phyloP scores from a whole-genome alignment of 2,888 invertebrate genomes.

The Caenorhabditis uteleia region DNA sequence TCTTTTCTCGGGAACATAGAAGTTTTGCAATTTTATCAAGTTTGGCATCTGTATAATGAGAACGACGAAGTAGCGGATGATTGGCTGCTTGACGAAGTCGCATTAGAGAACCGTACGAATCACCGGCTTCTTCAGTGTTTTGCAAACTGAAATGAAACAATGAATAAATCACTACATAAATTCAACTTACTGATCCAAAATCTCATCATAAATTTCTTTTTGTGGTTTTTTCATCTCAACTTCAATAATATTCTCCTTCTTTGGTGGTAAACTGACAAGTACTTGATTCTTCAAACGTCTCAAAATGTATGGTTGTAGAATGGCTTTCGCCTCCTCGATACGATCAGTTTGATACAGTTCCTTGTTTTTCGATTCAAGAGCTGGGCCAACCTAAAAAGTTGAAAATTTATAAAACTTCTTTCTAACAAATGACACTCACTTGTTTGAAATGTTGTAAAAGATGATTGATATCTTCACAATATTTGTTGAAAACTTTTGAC shows the following conservation, averaged over 20 bases:
- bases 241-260: constrained; percentile 78
- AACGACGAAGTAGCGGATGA: constrained; percentile 85
- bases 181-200: constrained; percentile 38
- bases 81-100: constrained; percentile 88
- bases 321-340: constrained; percentile 88
- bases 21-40: constrained; percentile 76
- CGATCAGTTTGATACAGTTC: constrained; percentile 86
- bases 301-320: constrained; percentile 93
- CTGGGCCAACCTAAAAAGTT: constrained; percentile 44
- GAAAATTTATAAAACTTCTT: no score
- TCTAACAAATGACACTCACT: no score
- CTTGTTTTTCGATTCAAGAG: constrained; percentile 72
- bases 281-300: constrained; percentile 80
- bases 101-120: constrained; percentile 78
- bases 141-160: constrained; percentile 5
- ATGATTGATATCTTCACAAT: constrained; percentile 58
- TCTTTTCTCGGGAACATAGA: constrained; percentile 43
- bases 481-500: constrained; percentile 77
- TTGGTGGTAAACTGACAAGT: constrained; percentile 80
- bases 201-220: constrained; percentile 76
- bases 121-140: constrained; percentile 12
- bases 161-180: neutral
- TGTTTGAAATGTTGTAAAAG: constrained; percentile 61
- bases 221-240: constrained; percentile 80
- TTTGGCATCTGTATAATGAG: constrained; percentile 76